phyloP scores from a whole-genome alignment of 2,113 vertebrate species.

The Mesembrinibis cayennensis region DNA sequence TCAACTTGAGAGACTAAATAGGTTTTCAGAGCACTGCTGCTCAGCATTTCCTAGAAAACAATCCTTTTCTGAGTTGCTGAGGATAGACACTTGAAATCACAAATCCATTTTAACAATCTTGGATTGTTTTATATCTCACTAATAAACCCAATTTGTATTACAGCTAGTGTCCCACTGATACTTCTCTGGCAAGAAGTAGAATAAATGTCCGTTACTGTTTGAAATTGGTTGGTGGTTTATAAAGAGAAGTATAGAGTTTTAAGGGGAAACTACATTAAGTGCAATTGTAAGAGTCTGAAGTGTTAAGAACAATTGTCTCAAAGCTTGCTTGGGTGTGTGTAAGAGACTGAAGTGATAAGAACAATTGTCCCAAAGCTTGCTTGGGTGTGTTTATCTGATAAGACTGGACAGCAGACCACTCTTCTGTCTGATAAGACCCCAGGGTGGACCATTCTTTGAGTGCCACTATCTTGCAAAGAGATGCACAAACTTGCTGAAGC shows the following conservation, averaged over 20 bases:
- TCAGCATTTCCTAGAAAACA: not conserved
- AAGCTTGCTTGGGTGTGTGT: too few relatives aligned
- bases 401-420: too few relatives aligned
- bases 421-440: too few relatives aligned
- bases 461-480: too few relatives aligned
- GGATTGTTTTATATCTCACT: not conserved
- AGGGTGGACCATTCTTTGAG: too few relatives aligned
- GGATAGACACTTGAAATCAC: not conserved
- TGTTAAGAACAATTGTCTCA: too few relatives aligned
- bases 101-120: not conserved
- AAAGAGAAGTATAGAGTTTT: not conserved
- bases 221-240: not conserved
- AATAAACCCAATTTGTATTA: not conserved
- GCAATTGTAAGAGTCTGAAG: too few relatives aligned
- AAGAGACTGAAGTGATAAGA: too few relatives aligned
- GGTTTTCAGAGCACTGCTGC: not conserved
- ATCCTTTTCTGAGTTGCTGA: not conserved
- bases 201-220: not conserved
- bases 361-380: too few relatives aligned
- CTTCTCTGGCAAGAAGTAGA: not conserved
- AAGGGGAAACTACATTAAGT: not conserved
- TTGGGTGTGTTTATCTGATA: too few relatives aligned
- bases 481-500: too few relatives aligned
- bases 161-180: not conserved
- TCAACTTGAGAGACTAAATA: not conserved